Evolutionary conservation across 2,113 vertebrate species (phyloP).

Genomic region (Zonotrichia leucophrys): DNA sequence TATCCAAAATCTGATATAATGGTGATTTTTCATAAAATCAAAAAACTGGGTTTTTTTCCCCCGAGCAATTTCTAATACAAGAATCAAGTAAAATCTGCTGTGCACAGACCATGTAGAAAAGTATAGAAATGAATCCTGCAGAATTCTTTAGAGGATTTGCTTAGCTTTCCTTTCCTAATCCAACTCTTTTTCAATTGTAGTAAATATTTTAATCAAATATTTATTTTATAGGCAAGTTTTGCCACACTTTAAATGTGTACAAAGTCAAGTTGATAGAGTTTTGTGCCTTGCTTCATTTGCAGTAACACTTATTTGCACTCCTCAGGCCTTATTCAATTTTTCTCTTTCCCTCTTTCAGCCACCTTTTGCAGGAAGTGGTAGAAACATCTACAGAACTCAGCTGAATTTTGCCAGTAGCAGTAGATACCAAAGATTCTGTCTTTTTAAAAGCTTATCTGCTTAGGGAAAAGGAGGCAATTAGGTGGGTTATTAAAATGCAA

Average conservation of each 20-base stretch:
- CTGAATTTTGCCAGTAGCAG: background rate
- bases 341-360: background rate
- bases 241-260: background rate
- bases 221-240: background rate
- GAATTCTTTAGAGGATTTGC: background rate
- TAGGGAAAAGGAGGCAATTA: conserved; percentile 48
- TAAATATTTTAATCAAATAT: conserved; percentile 13
- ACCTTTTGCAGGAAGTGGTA: background rate
- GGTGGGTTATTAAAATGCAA: conserved; percentile 59
- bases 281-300: background rate
- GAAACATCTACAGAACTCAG: background rate
- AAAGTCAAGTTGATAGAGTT: background rate
- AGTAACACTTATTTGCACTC: background rate
- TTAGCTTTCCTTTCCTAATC: background rate
- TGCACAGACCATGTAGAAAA: background rate
- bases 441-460: conserved; percentile 35
- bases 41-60: accelerated
- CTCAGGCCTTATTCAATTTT: background rate
- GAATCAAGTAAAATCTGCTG: background rate
- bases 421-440: conserved; percentile 12
- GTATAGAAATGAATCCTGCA: background rate
- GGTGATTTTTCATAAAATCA: background rate
- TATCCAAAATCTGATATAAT: background rate
- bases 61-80: background rate
- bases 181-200: background rate